Conservation (phyloP, 1,140 invertebrate species). For the Polyergus mexicanus region DNA sequence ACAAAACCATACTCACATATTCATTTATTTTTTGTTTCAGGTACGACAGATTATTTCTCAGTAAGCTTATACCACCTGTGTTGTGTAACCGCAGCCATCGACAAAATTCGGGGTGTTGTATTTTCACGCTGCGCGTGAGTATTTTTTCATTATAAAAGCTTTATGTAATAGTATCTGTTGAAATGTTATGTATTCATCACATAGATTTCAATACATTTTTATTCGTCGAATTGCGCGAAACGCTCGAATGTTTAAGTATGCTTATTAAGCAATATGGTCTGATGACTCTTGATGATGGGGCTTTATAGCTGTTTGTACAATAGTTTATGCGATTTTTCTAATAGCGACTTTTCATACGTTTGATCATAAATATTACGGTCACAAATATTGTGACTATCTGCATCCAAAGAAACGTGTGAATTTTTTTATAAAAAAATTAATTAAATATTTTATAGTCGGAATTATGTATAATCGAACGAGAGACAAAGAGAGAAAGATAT, state of each 20-base stretch:
- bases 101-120: neutral
- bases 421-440: neutral
- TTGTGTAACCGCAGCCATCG: neutral
- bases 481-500: too few relatives aligned
- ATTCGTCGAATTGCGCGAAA: slow-evolving; percentile 19
- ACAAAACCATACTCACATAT: slow-evolving; percentile 15
- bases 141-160: slow-evolving; percentile 4
- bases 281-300: neutral
- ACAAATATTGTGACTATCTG: slow-evolving; percentile 7
- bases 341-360: neutral
- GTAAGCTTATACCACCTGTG: slow-evolving; percentile 17
- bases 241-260: slow-evolving; percentile 22
- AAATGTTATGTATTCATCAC: neutral
- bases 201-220: slow-evolving; percentile 2
- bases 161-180: neutral
- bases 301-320: neutral
- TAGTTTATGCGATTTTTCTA: neutral
- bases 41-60: slow-evolving; percentile 43
- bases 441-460: neutral
- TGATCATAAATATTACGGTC: neutral
- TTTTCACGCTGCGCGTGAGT: slow-evolving; percentile 5
- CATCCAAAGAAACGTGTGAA: neutral
- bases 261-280: slow-evolving; percentile 12
- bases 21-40: slow-evolving; percentile 57
- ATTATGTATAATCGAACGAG: neutral